A percentile compares a stretch with the other conserved stretches of the same genome.
Conservation (phyloP, 1,140 invertebrate genomes). For the Drosophila punjabiensis region DNA sequence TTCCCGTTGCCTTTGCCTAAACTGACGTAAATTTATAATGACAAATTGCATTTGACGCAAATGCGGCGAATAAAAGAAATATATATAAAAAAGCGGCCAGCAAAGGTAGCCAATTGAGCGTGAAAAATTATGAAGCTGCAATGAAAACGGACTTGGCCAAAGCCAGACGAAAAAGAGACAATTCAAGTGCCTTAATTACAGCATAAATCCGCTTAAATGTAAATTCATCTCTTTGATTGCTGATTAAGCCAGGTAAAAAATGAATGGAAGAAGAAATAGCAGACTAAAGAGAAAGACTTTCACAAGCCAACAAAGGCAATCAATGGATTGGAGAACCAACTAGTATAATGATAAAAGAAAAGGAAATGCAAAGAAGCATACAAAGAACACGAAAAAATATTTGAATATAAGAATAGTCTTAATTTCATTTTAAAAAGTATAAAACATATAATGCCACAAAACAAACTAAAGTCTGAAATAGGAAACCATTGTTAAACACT, state of each 20-base stretch:
- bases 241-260: constrained; percentile 33
- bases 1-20: constrained; percentile 70
- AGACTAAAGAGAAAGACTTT: constrained; percentile 18
- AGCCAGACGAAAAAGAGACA: constrained; percentile 46
- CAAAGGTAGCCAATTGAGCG: constrained; percentile 69
- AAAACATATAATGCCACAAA: not conserved
- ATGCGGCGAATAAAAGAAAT: constrained; percentile 60
- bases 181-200: constrained; percentile 67
- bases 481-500: constrained; percentile 2
- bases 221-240: constrained; percentile 51
- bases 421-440: not conserved
- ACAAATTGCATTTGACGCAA: constrained; percentile 82
- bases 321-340: not conserved
- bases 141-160: constrained; percentile 28
- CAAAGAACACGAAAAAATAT: not conserved
- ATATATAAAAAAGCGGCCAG: constrained; percentile 20
- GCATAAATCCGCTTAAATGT: constrained; percentile 66
- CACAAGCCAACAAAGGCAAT: constrained; percentile 1
- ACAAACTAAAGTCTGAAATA: not conserved
- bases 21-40: constrained; percentile 84
- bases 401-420: not conserved
- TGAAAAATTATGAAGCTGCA: constrained; percentile 79
- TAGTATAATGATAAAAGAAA: not conserved
- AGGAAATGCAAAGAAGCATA: not conserved
- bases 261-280: constrained; percentile 5